A percentile compares a stretch with the other conserved stretches of the same genome.
These are phyloP conservation scores for Drosophila trapezifrons DNA, from an alignment of 1,140 invertebrate species.

Conservation along the genomic window DNA sequence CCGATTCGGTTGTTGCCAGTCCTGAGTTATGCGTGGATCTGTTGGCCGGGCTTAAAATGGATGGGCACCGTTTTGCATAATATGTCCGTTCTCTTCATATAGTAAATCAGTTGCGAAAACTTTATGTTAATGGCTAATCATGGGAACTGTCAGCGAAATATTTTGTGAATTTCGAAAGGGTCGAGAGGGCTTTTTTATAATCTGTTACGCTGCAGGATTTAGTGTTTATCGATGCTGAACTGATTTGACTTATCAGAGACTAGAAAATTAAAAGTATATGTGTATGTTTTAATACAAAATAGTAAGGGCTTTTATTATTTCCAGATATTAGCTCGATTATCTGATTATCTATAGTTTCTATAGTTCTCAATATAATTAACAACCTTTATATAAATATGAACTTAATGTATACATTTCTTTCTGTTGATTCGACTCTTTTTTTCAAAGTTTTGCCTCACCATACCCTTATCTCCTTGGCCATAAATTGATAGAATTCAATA, in stretches of 20 bases:
- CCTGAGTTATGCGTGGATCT: slow-evolving; percentile 31
- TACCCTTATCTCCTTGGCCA: slow-evolving; percentile 2
- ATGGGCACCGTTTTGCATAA: slow-evolving; percentile 34
- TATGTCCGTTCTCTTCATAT: slow-evolving; percentile 7
- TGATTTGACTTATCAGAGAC: too few relatives aligned
- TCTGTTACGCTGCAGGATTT: neutral
- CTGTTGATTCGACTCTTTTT: neutral
- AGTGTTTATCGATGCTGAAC: neutral
- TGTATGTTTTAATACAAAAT: too few relatives aligned
- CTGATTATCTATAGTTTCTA: too few relatives aligned
- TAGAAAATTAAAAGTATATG: too few relatives aligned
- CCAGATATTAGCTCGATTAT: too few relatives aligned
- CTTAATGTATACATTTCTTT: neutral
- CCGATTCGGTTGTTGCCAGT: slow-evolving; percentile 21
- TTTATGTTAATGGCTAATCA: slow-evolving; percentile 47
- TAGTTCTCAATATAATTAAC: neutral
- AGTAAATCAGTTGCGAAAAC: slow-evolving; percentile 28
- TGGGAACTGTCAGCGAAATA: slow-evolving; percentile 25
- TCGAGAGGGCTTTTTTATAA: slow-evolving; percentile 1
- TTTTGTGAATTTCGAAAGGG: neutral
- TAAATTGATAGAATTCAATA: slow-evolving; percentile 27
- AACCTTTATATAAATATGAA: neutral
- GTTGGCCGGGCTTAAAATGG: slow-evolving; percentile 25
- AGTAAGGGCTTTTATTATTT: too few relatives aligned
- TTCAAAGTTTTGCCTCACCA: too few relatives aligned